Evolutionary conservation across 2,888 invertebrate genomes (phyloP).

Genomic region (Synergus gifuensis): DNA sequence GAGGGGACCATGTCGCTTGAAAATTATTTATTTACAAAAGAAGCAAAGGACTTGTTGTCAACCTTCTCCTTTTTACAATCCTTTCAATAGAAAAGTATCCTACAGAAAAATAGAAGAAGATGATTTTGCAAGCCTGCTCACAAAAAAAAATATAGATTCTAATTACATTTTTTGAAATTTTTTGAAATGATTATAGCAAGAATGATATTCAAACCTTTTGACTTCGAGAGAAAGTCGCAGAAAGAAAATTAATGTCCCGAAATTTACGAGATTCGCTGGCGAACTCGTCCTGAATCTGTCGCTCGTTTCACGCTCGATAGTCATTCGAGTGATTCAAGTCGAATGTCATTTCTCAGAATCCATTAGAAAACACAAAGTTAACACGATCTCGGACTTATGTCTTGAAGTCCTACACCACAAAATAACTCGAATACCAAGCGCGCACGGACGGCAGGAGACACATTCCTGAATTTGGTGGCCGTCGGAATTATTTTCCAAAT

Average conservation of each 20-base stretch:
- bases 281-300: not conserved
- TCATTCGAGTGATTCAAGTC: constrained; percentile 53
- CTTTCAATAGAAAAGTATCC: not conserved
- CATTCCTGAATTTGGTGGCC: constrained; percentile 64
- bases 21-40: constrained; percentile 31
- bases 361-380: constrained; percentile 70
- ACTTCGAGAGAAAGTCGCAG: not conserved
- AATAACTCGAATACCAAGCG: constrained; percentile 65
- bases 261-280: not conserved
- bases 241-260: not conserved
- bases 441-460: constrained; percentile 67
- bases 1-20: not conserved
- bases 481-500: constrained; percentile 69
- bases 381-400: constrained; percentile 61
- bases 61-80: not conserved
- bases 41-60: constrained; percentile 14
- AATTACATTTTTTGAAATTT: too few relatives aligned
- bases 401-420: constrained; percentile 37
- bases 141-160: not conserved
- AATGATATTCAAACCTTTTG: not conserved
- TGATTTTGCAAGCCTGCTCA: not conserved
- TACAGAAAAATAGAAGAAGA: not conserved
- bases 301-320: not conserved
- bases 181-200: not conserved
- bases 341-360: constrained; percentile 62